These are phyloP conservation scores for Rhinogobius similis DNA, from an alignment of 2,113 vertebrate genomes.

Conservation along the genomic window DNA sequence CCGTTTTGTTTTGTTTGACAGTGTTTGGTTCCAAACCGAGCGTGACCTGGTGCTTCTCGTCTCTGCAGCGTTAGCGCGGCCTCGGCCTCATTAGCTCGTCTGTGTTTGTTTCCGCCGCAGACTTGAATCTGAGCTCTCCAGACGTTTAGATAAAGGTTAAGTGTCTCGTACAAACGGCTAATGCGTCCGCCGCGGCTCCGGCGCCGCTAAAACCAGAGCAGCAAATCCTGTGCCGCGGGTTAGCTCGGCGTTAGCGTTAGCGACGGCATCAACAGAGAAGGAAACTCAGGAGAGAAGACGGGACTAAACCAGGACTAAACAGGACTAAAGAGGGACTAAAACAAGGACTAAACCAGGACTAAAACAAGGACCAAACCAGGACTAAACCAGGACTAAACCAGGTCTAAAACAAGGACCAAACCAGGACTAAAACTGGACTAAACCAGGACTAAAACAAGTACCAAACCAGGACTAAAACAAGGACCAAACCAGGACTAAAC, in stretches of 20 bases:
- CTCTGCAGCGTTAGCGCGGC: background rate
- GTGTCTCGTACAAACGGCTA: background rate
- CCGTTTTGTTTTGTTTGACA: background rate
- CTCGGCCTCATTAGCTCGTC: background rate
- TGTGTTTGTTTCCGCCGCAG: background rate
- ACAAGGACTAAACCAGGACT: too few species aligned
- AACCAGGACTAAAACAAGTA: too few species aligned
- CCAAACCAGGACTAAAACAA: too few species aligned
- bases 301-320: background rate
- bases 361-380: too few species aligned
- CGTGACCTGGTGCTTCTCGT: too few species aligned
- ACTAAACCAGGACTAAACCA: background rate
- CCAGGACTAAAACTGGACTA: background rate
- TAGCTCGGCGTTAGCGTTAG: background rate
- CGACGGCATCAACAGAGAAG: background rate
- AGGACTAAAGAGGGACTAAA: too few species aligned
- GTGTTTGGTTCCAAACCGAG: background rate
- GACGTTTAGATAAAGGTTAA: conserved; percentile 4
- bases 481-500: too few species aligned
- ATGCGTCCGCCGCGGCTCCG: background rate
- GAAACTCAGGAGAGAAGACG: background rate
- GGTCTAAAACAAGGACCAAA: background rate
- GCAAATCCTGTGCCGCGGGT: background rate
- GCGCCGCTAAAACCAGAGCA: background rate
- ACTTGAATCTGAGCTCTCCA: background rate